Conservation (phyloP, 37 sponge, comb jelly and placozoan genomes). For the Theonella swinhoei region DNA sequence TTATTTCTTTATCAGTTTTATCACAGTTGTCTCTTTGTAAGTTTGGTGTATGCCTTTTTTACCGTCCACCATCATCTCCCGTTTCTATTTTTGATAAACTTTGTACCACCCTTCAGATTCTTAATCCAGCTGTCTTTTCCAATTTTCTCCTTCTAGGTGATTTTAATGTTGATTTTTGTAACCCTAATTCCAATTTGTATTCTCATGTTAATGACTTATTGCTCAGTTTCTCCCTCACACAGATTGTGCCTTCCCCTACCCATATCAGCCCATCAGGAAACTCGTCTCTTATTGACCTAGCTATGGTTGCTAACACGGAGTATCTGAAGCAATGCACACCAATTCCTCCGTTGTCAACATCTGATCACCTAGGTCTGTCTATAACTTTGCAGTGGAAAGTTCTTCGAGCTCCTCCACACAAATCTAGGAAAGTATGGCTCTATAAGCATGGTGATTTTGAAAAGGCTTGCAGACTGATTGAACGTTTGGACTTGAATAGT, state of each 20-base stretch:
- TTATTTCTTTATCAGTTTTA: background rate
- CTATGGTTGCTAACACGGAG: background rate
- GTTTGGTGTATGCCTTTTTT: slow-evolving; percentile 15
- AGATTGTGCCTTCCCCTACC: slow-evolving; percentile 9
- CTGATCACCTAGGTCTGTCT: background rate
- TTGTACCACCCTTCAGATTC: background rate
- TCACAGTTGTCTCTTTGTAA: background rate
- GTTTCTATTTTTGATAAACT: slow-evolving; percentile 9
- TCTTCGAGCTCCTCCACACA: background rate
- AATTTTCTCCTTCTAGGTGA: slow-evolving; percentile 2
- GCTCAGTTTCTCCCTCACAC: slow-evolving; percentile 3
- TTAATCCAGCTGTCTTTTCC: background rate
- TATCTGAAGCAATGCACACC: background rate
- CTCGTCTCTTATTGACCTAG: background rate
- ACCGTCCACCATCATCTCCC: slow-evolving; percentile 9
- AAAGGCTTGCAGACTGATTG: background rate
- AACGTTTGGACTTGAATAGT: no score
- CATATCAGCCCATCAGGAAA: background rate
- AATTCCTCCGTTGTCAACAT: slow-evolving; percentile 1
- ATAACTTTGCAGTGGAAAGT: background rate
- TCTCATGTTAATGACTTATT: background rate
- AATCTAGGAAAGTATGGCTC: background rate
- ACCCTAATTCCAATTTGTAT: background rate
- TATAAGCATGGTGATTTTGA: background rate
- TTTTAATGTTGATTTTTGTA: background rate